These are phyloP conservation scores for Priapulus caudatus DNA, from an alignment of 2,888 invertebrate species.

Conservation along the genomic window DNA sequence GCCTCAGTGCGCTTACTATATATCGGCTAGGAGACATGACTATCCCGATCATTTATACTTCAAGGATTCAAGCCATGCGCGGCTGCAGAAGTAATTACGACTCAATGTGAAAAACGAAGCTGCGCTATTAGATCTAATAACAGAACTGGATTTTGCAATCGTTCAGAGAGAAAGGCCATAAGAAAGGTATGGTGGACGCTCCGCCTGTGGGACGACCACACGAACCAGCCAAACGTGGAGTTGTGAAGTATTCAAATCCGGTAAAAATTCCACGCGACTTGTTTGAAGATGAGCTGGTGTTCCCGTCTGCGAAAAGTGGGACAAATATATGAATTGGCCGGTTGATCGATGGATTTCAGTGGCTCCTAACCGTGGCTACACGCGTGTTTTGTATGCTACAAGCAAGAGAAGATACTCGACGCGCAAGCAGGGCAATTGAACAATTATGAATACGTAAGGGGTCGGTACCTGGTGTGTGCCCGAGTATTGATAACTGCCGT, in stretches of 20 bases:
- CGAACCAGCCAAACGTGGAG: slow-evolving; percentile 52
- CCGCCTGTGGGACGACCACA: slow-evolving; percentile 44
- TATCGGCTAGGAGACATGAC: no score
- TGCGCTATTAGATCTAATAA: slow-evolving; percentile 34
- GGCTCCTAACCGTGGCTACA: slow-evolving; percentile 66
- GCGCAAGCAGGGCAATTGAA: slow-evolving; percentile 55
- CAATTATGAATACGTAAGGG: slow-evolving; percentile 53
- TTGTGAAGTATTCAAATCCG: slow-evolving; percentile 59
- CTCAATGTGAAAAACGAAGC: slow-evolving; percentile 3
- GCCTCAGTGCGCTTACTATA: no score
- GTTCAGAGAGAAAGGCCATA: slow-evolving; percentile 66
- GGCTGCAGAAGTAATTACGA: no score
- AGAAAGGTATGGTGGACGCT: slow-evolving; percentile 55
- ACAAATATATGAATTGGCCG: slow-evolving; percentile 55
- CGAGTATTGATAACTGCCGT: slow-evolving; percentile 68
- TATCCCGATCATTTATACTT: no score
- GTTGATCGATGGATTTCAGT: slow-evolving; percentile 57
- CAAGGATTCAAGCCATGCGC: no score
- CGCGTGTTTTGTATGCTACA: slow-evolving; percentile 57
- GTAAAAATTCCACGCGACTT: slow-evolving; percentile 58
- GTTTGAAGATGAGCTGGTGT: slow-evolving; percentile 64
- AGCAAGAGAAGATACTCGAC: slow-evolving; percentile 47
- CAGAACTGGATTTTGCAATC: slow-evolving; percentile 43
- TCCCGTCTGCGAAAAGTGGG: slow-evolving; percentile 53
- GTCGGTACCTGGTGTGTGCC: slow-evolving; percentile 56